These are phyloP conservation scores for Cephus runcator DNA, from an alignment of 2,888 invertebrate genomes.

Conservation along the genomic window DNA sequence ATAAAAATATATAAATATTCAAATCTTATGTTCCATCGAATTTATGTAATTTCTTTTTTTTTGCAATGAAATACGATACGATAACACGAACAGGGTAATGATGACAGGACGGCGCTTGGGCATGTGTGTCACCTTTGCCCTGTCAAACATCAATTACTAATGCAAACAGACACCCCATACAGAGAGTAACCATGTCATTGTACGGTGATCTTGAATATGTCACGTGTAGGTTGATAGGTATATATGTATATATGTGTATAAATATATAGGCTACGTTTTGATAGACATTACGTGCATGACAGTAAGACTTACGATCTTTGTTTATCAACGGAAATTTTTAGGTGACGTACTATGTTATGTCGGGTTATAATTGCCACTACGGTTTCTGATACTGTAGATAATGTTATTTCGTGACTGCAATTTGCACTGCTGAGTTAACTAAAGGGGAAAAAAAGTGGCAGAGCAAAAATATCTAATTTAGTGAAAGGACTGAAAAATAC, in stretches of 20 bases:
- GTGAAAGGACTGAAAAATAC: too few species aligned
- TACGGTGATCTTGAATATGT: background rate
- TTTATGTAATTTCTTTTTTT: background rate
- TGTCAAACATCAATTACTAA: conserved; percentile 55
- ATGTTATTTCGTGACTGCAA: background rate
- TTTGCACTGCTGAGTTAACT: background rate
- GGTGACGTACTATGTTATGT: background rate
- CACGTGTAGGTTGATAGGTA: background rate
- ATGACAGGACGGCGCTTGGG: background rate
- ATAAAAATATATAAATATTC: background rate
- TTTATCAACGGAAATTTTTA: background rate
- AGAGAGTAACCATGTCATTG: background rate
- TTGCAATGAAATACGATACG: background rate
- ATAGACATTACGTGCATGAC: background rate
- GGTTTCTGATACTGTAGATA: too few species aligned
- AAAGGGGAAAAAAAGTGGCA: background rate
- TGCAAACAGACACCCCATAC: conserved; percentile 39
- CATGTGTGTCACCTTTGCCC: conserved; percentile 36
- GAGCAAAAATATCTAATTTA: background rate
- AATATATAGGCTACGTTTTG: background rate
- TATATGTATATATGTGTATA: background rate
- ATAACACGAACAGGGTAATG: background rate
- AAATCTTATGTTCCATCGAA: background rate
- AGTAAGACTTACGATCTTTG: background rate
- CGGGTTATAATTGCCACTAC: too few species aligned